Base-by-base conservation (phyloP, 2,113 vertebrate genomes). In the Seriola dumerili region DNA sequence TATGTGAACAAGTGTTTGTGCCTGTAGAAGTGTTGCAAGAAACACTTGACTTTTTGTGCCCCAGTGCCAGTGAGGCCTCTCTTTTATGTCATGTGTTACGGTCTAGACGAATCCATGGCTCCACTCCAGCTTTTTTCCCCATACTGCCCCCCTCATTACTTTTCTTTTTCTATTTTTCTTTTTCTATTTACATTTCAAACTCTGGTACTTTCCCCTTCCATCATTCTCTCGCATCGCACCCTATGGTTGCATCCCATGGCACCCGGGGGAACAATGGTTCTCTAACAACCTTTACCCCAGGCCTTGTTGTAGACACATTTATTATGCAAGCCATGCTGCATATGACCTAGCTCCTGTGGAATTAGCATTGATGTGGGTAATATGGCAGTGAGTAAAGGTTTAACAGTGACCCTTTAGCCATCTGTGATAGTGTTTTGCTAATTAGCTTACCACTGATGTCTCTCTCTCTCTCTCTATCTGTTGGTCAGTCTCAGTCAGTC, bases 391-490 rank as follows among this genome's bases (percentile, higher is more conserved):
- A 91, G 80, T 88, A 86, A 87, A 89, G 85, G 83, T 88, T 91
- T 85, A 87, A 85, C 80, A 79, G 72, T 87, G 87, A 94, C 92
- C 91, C 88, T 80, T 40, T 75, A 80, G 88, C 87, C 83, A 89
- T 91, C 83, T 92, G 90, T 87, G 89, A 88, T 88, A 85, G 84
- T 79, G 86, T 68, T 71, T 78, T 76, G 74, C 82, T 92, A 94
- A 94, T 95, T 92, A 91, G 85, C 82, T 83, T 58, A 70, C 78
- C 25, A 23, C 88, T 82, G 75, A 75, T 80, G 62, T 72, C 54
- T 68, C 69, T 19, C 23, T 12, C 71, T 59, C 48, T 57, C 70
- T 54, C 44, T 83, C 62, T 66, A 34, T 57, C 77, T 72, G 55
- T 80, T 78, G 46, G 57, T 88, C 73, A 69, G 55, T 50, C 3